Evolutionary conservation across 2,797 vertebrate species (phyloP).

Genomic region (Prunella strophiata): DNA sequence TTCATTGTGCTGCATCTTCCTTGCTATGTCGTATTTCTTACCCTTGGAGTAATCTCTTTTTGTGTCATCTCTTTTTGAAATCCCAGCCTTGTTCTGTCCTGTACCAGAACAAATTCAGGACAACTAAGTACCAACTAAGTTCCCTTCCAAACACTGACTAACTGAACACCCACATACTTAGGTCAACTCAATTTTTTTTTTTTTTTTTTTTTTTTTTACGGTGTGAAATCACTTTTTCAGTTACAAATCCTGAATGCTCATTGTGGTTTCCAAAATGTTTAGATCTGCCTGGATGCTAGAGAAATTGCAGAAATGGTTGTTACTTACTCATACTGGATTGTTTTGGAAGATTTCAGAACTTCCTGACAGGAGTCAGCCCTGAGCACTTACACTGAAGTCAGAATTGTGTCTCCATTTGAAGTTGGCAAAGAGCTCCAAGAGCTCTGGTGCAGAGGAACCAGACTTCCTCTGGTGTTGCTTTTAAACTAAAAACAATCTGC

Average conservation of each 20-base stretch:
- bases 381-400: neutral
- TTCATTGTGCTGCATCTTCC: neutral
- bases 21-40: neutral
- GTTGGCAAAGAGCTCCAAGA: neutral
- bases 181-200: rapidly evolving
- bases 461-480: neutral
- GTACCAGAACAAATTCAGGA: neutral
- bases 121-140: neutral
- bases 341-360: constrained; percentile 13
- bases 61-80: neutral
- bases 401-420: neutral
- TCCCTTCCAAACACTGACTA: neutral
- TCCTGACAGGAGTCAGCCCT: neutral
- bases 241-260: neutral
- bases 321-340: neutral
- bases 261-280: neutral
- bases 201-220: neutral
- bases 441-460: neutral
- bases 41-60: neutral
- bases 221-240: neutral
- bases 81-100: neutral
- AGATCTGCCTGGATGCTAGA: neutral
- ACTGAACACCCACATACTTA: neutral
- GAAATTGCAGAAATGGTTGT: neutral
- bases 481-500: neutral